A percentile compares a stretch with the other conserved stretches of the same genome.
These are phyloP conservation scores for Elachura formosa DNA, from an alignment of 2,113 vertebrate genomes.

Conservation along the genomic window DNA sequence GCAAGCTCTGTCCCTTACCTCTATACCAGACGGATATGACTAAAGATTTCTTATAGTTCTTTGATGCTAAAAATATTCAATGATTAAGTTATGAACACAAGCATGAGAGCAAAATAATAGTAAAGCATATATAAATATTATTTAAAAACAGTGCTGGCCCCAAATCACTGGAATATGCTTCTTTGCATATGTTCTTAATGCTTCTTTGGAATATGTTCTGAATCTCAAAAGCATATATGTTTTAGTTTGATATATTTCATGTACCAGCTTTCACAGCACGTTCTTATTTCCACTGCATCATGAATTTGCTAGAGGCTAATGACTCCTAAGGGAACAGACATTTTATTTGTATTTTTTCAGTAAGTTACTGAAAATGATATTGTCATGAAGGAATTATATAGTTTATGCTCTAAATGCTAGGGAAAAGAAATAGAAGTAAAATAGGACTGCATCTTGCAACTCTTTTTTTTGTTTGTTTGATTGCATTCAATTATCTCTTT, in stretches of 20 bases:
- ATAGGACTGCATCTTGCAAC: not conserved
- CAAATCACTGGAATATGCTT: not conserved
- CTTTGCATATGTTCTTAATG: not conserved
- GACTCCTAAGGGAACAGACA: not conserved
- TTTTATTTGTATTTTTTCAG: slow-evolving; percentile 8
- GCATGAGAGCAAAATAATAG: not conserved
- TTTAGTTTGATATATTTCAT: not conserved
- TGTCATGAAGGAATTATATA: not conserved
- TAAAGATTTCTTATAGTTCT: not conserved
- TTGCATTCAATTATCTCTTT: not conserved
- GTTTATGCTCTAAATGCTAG: not conserved
- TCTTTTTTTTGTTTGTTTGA: not conserved
- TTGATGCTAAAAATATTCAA: not conserved
- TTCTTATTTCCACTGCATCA: not conserved
- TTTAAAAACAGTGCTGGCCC: not conserved
- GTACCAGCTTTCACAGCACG: not conserved
- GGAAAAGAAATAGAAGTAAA: not conserved
- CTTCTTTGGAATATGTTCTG: not conserved
- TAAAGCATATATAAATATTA: not conserved
- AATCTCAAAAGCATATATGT: not conserved
- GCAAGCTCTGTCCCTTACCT: not conserved
- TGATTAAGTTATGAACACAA: not conserved
- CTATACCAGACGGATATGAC: not conserved
- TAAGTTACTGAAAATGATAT: not conserved
- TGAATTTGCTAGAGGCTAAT: not conserved